A percentile compares a stretch with the other conserved stretches of the same genome.
phyloP scores from a whole-genome alignment of 2,113 vertebrate species.

The Phocoena phocoena region DNA sequence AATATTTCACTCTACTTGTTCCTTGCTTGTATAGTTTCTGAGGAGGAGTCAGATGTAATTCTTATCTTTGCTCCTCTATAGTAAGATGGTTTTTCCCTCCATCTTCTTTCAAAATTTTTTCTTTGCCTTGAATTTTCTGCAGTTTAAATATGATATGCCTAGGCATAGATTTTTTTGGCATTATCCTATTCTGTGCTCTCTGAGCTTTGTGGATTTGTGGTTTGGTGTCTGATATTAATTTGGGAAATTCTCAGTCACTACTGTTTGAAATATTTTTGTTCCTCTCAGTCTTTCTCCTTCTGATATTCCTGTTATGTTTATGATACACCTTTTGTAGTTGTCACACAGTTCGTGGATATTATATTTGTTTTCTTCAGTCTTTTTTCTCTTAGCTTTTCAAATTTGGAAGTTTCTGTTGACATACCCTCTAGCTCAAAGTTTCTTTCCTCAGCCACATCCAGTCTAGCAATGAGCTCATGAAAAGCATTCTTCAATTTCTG shows the following conservation, averaged over 20 bases:
- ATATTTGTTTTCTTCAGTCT: neutral
- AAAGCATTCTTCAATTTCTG: neutral
- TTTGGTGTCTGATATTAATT: neutral
- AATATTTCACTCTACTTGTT: neutral
- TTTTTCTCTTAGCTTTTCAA: neutral
- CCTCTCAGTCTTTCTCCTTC: neutral
- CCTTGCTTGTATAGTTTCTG: neutral
- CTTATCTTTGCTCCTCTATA: neutral
- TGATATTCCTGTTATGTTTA: neutral
- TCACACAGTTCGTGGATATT: neutral
- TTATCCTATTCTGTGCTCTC: neutral
- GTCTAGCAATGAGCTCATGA: neutral
- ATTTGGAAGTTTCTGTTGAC: neutral
- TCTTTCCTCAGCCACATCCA: neutral
- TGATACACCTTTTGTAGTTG: neutral
- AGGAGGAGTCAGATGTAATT: neutral
- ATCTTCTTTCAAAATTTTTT: neutral
- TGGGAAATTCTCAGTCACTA: neutral
- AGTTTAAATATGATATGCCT: neutral
- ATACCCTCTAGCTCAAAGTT: neutral
- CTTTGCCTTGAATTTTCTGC: neutral
- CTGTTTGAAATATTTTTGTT: neutral
- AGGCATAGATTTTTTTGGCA: neutral
- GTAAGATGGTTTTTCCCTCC: neutral
- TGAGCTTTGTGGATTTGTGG: neutral